Base-by-base conservation (phyloP, 2,797 vertebrate species). In the Phrynocephalus guinanensis region DNA sequence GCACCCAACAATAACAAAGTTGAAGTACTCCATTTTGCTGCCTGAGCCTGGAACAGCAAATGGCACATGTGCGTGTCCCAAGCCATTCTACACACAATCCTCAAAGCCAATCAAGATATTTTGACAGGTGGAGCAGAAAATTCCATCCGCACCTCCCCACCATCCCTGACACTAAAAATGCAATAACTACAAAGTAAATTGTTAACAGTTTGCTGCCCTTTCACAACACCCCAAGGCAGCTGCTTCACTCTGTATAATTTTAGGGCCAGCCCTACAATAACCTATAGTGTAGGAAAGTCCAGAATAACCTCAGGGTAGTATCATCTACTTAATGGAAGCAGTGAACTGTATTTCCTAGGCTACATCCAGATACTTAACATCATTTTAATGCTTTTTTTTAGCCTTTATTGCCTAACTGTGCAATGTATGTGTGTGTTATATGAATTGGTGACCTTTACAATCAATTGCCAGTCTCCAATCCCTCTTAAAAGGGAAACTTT, bases 351-450 rank as follows among this genome's bases (percentile, higher is more conserved):
- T 83, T 82, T 68, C 83, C 33, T 70, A 4, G 78, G 28, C 22
- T 15, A 30, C 76, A n/a, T 33, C 81, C 52, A 66, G 73, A 56
- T 50, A 66, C 78, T 72, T 79, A 72, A 89, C 68, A 78, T 87
- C 70, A 78, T 70, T 75, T 84, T 75, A 83, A 89, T 86, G 63
- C 44, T 44, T 78, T 84, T 84, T 84, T 88, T 84, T 68, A 84
- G 28, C 22, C 73, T 89, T 77, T 66, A 78, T 78, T 85, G 26
- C 75, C 4, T 79, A 44, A 79, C 6, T 52, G 70, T 71, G 44
- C 28, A 9, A 24, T 52, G 11, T n/a, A n/a, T 73, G 30, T 73
- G 38, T 30, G 84, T 44, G 18, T 52, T 56, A 60, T 30, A 20
- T 76, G 68, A 75, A 80, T 60, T 76, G 71, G 60, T 85, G 82